Base-by-base conservation (phyloP, 2,797 vertebrate species). In the Helarctos malayanus region DNA sequence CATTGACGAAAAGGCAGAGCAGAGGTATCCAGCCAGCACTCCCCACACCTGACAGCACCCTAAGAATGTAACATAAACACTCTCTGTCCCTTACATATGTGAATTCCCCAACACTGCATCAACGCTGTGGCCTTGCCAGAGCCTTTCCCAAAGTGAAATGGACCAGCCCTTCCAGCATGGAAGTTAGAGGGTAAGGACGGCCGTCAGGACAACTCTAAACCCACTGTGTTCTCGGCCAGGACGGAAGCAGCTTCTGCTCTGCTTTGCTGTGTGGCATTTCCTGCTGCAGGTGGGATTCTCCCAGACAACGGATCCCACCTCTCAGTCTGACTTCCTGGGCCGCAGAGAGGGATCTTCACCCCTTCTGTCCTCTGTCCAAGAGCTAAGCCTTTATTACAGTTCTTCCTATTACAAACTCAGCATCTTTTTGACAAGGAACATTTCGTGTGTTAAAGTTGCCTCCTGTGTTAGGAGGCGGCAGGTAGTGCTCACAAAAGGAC, bases 351-450 rank as follows among this genome's bases (percentile, higher is more conserved):
- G 10, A 76, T 21, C 29, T 54, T n/a, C 47, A 21, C 27, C 45
- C 1, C n/a, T 35, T 29, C 35, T 5, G 2, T 7, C 29, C 25
- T 91, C 29, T 73, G 56, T 32, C n/a, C 32, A 71, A 79, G 79
- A 93, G 21, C 41, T 88, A 87, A 63, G 38, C 5, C 41, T 57
- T n/a, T 65, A 23, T 54, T 25, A 81, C 14, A 16, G 12, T 49
- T 78, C 76, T 76, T 41, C 71, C 25, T 69, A 4, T 87, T 75
- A 83, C 49, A 56, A 95, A 61, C 27, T 61, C 45, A 65, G 15
- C 38, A 87, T 87, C 23, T 91, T 90, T 91, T 63, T 78, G 29
- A 87, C 54, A 47, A 93, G 54, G 27, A 84, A 71, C 19, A 85
- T 54, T 83, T 38, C n/a, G 23, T 90, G 45, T 29, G 56, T 91